Percentiles rank a stretch among this genome's conserved stretches.
Conservation (phyloP, 2,888 invertebrate genomes). For the Acronicta psi region DNA sequence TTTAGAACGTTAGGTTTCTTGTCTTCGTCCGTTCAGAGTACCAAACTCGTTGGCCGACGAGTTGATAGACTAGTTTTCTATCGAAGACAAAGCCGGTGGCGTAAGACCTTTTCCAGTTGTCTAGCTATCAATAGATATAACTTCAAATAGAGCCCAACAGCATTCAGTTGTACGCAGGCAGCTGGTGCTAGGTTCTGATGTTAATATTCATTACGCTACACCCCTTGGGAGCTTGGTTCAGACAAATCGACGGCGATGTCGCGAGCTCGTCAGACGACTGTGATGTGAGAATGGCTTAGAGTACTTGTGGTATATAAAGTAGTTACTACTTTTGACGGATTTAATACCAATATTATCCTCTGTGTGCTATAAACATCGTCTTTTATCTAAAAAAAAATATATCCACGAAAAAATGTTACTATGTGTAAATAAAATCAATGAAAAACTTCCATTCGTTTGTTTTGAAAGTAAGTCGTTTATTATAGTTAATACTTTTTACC, state of each 20-base stretch:
- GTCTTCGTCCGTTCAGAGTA: conserved; percentile 18
- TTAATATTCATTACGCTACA: conserved; percentile 84
- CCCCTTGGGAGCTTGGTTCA: conserved; percentile 69
- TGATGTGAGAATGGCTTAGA: conserved; percentile 31
- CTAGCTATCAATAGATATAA: conserved; percentile 37
- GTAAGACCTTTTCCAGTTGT: conserved; percentile 28
- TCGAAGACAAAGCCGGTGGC: conserved; percentile 38
- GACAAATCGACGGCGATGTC: conserved; percentile 76
- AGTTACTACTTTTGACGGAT: too few relatives aligned
- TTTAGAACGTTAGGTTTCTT: conserved; percentile 20
- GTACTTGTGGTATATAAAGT: too few relatives aligned
- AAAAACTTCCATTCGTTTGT: too few relatives aligned
- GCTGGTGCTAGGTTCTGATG: conserved; percentile 65
- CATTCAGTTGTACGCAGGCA: conserved; percentile 55
- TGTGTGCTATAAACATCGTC: too few relatives aligned
- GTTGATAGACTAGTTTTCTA: conserved; percentile 1
- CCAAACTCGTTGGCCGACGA: conserved; percentile 12
- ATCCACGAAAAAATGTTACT: too few relatives aligned
- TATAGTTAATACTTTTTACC: too few relatives aligned
- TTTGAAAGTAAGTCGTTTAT: too few relatives aligned
- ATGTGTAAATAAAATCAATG: too few relatives aligned
- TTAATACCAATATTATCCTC: too few relatives aligned
- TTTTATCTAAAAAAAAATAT: too few relatives aligned
- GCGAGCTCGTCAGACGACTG: conserved; percentile 58
- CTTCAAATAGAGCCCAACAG: conserved; percentile 47